Conservation (phyloP, 2,888 invertebrate species). For the Chironomus tentans region DNA sequence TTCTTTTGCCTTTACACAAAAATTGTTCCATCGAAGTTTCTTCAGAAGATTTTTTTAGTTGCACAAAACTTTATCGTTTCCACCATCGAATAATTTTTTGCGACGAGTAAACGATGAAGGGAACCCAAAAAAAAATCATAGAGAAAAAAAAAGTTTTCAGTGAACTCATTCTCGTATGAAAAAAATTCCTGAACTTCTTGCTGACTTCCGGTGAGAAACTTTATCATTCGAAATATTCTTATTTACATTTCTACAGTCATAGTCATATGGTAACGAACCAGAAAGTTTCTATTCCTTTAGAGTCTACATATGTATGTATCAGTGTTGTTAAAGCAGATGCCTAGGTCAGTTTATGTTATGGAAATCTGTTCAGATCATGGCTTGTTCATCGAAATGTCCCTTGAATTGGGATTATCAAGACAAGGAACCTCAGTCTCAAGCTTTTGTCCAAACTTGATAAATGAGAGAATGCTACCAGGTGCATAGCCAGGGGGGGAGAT, state of each 20-base stretch:
- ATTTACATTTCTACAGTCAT: slow-evolving; percentile 6
- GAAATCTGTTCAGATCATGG: too few species aligned
- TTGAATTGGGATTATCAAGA: too few species aligned
- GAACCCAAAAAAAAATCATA: too few species aligned
- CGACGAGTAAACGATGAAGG: not conserved
- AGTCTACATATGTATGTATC: too few species aligned
- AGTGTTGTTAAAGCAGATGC: too few species aligned
- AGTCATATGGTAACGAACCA: slow-evolving; percentile 8
- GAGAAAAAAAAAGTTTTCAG: not conserved
- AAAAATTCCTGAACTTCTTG: slow-evolving; percentile 6
- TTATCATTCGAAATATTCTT: not conserved
- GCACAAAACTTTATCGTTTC: slow-evolving; percentile 9
- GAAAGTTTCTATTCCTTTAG: not conserved
- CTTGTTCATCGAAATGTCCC: too few species aligned
- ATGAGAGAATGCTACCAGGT: too few species aligned
- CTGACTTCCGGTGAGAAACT: slow-evolving; percentile 6
- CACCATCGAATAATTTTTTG: not conserved
- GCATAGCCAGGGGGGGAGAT: too few species aligned
- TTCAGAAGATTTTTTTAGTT: slow-evolving; percentile 2
- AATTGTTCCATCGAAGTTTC: not conserved
- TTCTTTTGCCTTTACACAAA: not conserved
- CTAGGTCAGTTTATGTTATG: too few species aligned
- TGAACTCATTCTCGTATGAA: not conserved
- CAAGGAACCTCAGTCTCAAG: too few species aligned
- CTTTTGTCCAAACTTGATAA: too few species aligned